phyloP scores from a whole-genome alignment of 2,797 vertebrate genomes.

The Sciaenops ocellatus region DNA sequence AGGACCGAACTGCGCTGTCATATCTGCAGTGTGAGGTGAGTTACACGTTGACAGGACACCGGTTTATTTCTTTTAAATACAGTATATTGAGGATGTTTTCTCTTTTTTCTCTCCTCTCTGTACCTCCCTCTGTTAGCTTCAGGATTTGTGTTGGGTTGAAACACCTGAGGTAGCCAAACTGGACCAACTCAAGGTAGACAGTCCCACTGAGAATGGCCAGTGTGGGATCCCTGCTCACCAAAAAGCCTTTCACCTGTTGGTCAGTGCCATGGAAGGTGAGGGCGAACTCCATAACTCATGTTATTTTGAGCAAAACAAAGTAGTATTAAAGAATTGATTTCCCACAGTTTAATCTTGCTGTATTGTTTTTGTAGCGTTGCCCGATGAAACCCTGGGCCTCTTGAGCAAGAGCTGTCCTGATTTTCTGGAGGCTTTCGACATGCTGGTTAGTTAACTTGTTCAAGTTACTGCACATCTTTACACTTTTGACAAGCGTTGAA shows the following conservation, averaged over 20 bases:
- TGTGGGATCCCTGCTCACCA: conserved; percentile 52
- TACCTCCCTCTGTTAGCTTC: conserved; percentile 78
- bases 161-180: conserved; percentile 44
- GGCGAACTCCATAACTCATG: neutral
- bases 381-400: conserved; percentile 80
- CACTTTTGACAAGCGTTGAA: neutral
- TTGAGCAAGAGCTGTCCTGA: conserved; percentile 85
- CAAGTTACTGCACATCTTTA: neutral
- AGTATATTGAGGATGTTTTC: neutral
- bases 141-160: conserved; percentile 75
- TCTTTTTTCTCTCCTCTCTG: neutral
- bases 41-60: neutral
- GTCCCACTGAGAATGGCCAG: conserved; percentile 24
- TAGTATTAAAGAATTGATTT: neutral
- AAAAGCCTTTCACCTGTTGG: conserved; percentile 84
- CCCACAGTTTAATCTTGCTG: neutral
- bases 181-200: neutral
- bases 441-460: conserved; percentile 85
- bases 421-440: conserved; percentile 80
- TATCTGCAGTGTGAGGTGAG: conserved; percentile 87
- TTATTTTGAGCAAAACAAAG: neutral
- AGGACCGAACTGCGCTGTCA: conserved; percentile 74
- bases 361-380: conserved; percentile 83
- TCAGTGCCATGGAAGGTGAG: conserved; percentile 92
- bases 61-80: neutral